These are phyloP conservation scores for Lamprologus lemairii DNA, from an alignment of 2,113 vertebrate species.

Conservation along the genomic window DNA sequence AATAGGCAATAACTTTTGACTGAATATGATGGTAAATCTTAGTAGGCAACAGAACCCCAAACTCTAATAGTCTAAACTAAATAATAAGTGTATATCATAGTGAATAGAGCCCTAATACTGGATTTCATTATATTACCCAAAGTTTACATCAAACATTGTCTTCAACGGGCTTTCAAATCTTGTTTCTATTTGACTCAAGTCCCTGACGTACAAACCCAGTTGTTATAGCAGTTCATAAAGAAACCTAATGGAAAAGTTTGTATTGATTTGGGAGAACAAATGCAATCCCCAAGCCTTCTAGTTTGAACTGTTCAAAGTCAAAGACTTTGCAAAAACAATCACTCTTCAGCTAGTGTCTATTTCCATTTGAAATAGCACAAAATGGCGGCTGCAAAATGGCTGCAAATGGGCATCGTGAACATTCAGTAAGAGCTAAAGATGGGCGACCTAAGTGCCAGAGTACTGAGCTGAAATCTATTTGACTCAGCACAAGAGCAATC, in stretches of 20 bases:
- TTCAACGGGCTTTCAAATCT: background rate
- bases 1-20: background rate
- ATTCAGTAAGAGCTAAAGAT: conserved; percentile 38
- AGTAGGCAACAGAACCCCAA: background rate
- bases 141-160: background rate
- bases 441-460: conserved; percentile 52
- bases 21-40: background rate
- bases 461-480: conserved; percentile 37
- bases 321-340: background rate
- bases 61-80: background rate
- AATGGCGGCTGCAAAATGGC: conserved; percentile 29
- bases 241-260: background rate
- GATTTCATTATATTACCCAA: background rate
- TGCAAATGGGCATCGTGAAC: conserved; percentile 22
- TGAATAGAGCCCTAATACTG: background rate
- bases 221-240: background rate
- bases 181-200: background rate
- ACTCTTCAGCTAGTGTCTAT: background rate
- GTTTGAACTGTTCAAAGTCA: background rate
- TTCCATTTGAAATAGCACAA: conserved; percentile 14
- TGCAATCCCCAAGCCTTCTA: background rate
- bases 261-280: background rate
- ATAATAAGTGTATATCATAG: background rate
- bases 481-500: conserved; percentile 49
- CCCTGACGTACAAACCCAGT: background rate